Conservation (phyloP, 1,140 invertebrate genomes). For the Drosophila orena region DNA sequence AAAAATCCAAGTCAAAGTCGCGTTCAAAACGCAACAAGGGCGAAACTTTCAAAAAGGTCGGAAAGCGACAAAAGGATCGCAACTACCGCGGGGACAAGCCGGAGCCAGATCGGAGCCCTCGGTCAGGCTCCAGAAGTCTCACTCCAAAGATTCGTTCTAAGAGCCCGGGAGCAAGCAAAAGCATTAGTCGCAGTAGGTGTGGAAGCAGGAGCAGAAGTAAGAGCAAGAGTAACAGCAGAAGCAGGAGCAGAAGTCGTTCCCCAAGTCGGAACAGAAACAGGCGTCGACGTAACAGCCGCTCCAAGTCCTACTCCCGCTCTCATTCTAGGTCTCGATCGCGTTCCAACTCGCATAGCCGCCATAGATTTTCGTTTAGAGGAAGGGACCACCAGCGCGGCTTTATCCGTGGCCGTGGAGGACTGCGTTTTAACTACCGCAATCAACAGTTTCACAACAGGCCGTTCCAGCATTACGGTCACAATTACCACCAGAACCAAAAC, state of each 20-base stretch:
- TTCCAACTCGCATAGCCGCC: conserved; percentile 32
- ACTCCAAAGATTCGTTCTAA: conserved; percentile 8
- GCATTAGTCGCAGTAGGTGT: conserved; percentile 10
- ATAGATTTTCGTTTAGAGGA: conserved; percentile 24
- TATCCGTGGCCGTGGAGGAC: conserved; percentile 39
- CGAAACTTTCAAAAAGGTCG: conserved; percentile 92
- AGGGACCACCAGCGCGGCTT: conserved; percentile 41
- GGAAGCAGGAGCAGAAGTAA: conserved; percentile 27
- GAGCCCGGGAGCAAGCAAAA: conserved; percentile 22
- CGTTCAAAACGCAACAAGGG: conserved; percentile 72
- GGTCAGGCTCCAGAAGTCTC: conserved; percentile 13
- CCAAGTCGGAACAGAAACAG: conserved; percentile 44
- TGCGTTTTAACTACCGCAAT: conserved; percentile 58
- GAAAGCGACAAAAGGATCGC: conserved; percentile 91
- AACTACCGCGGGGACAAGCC: conserved; percentile 91
- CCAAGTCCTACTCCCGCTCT: conserved; percentile 59
- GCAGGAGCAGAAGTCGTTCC: conserved; percentile 28
- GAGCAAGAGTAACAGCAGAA: neutral
- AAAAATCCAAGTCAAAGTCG: conserved; percentile 42
- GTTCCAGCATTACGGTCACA: conserved; percentile 36
- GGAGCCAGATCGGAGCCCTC: conserved; percentile 1
- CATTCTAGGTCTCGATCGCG: conserved; percentile 55
- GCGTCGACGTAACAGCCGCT: conserved; percentile 54
- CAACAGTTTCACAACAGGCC: conserved; percentile 53
- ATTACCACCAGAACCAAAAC: conserved; percentile 16